Conservation (phyloP, 2,888 invertebrate genomes). For the Pocota personata region DNA sequence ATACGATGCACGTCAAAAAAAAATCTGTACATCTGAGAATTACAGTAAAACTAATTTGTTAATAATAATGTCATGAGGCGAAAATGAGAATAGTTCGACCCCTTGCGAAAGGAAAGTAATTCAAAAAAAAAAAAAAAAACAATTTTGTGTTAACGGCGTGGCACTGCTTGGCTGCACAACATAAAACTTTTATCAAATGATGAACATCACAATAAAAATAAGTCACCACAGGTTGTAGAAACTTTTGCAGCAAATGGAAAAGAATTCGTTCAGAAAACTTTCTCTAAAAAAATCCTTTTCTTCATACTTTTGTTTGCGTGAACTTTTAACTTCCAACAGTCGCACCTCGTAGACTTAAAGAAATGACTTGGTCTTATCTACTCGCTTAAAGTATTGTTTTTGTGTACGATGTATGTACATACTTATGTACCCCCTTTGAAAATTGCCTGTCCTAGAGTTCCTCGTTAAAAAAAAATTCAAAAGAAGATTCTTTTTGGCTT, state of each 20-base stretch:
- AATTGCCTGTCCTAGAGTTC: background rate
- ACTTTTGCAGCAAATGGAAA: background rate
- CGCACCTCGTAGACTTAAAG: background rate
- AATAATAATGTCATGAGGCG: no score
- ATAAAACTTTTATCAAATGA: background rate
- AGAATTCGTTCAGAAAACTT: background rate
- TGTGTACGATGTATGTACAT: background rate
- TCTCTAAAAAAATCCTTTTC: background rate
- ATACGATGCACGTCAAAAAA: no score
- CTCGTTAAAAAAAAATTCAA: background rate
- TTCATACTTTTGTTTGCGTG: background rate
- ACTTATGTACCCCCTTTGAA: background rate
- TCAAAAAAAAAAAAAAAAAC: background rate
- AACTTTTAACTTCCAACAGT: background rate
- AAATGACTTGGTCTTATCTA: background rate
- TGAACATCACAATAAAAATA: background rate
- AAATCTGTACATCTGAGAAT: no score
- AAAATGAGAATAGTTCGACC: no score
- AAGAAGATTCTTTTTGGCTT: background rate
- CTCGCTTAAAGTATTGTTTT: background rate
- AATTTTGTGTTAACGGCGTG: background rate
- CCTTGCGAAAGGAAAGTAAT: no score
- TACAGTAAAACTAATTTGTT: no score
- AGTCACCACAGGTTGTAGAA: background rate
- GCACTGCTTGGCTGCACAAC: background rate